Conservation (phyloP, 2,113 vertebrate species). For the Oryzias melastigma region DNA sequence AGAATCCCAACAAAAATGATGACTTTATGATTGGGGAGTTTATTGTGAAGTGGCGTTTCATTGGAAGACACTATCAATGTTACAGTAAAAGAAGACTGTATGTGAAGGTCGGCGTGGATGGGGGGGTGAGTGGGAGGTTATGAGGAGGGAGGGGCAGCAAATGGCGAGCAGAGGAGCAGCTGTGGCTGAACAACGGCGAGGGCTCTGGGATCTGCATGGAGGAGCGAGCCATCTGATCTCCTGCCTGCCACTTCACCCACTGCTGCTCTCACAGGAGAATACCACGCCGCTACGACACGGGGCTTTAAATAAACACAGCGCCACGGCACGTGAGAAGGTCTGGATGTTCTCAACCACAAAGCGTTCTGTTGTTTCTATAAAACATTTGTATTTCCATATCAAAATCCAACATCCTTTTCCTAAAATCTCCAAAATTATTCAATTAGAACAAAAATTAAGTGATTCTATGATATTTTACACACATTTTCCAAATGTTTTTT, state of each 20-base stretch:
- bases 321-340: too few relatives aligned
- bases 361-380: too few relatives aligned
- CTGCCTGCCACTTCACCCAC: constrained; percentile 42
- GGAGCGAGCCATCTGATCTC: constrained; percentile 64
- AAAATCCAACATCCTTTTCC: too few relatives aligned
- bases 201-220: constrained; percentile 43
- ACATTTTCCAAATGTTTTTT: too few relatives aligned
- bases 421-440: too few relatives aligned
- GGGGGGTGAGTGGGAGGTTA: constrained; percentile 31
- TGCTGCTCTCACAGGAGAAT: constrained; percentile 39
- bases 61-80: constrained; percentile 20
- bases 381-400: too few relatives aligned
- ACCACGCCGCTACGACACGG: constrained; percentile 11
- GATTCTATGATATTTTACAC: too few relatives aligned
- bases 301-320: too few relatives aligned
- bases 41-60: background rate
- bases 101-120: constrained; percentile 23
- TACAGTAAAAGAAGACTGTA: constrained; percentile 20
- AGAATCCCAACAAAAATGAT: too few relatives aligned
- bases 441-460: too few relatives aligned
- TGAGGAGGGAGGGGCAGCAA: constrained; percentile 19
- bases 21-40: background rate
- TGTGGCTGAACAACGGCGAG: constrained; percentile 39
- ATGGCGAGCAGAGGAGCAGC: constrained; percentile 57
- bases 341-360: too few relatives aligned